phyloP scores from a whole-genome alignment of 2,113 vertebrate genomes.

The Phainopepla nitens region DNA sequence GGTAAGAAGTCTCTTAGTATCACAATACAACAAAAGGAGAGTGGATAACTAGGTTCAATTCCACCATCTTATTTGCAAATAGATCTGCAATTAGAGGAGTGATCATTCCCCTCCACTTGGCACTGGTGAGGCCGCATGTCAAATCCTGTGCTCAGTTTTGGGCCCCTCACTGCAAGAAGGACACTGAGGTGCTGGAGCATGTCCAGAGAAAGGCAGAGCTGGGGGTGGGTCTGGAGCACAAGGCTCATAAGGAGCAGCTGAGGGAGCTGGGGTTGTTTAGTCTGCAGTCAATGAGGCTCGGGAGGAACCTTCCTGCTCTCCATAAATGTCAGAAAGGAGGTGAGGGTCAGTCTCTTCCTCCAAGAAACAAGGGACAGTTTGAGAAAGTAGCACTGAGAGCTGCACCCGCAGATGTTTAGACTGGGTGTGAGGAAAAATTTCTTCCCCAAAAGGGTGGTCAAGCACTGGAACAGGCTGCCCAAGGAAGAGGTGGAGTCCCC shows the following conservation, averaged over 20 bases:
- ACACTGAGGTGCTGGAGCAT: accelerated
- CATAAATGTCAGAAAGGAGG: not conserved
- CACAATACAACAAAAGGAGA: not conserved
- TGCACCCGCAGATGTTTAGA: not conserved
- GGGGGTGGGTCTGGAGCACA: not conserved
- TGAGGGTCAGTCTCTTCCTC: not conserved
- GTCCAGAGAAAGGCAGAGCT: not conserved
- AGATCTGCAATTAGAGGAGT: not conserved
- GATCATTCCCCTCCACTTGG: accelerated
- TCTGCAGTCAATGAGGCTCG: not conserved
- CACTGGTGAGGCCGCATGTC: accelerated
- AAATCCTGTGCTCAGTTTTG: not conserved
- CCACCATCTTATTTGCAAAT: not conserved
- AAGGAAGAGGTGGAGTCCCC: not conserved
- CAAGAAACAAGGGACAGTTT: accelerated
- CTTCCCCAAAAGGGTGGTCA: not conserved
- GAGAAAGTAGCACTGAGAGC: not conserved
- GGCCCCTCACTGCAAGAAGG: not conserved
- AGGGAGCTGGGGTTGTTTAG: not conserved
- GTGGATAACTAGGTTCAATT: not conserved
- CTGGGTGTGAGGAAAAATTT: not conserved
- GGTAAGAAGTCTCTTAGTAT: not conserved
- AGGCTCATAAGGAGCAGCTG: not conserved
- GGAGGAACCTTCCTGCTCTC: accelerated
- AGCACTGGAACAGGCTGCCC: not conserved